Percentiles rank a stretch among this genome's conserved stretches.
Evolutionary conservation across 2,113 vertebrate species (phyloP).

Genomic region (Plotosus lineatus): DNA sequence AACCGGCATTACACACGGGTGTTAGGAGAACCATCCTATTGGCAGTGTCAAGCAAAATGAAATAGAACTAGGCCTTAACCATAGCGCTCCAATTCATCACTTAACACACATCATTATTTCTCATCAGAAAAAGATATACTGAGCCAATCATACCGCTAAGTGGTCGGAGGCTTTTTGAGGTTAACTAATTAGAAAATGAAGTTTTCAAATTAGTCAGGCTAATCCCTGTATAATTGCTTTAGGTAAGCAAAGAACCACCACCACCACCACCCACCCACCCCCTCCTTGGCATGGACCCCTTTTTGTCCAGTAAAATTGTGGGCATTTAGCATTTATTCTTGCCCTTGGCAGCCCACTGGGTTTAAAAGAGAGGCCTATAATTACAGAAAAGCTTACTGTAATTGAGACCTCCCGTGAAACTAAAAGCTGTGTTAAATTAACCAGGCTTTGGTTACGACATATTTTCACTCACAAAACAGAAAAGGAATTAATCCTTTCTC

Average conservation of each 20-base stretch:
- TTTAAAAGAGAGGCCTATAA: slow-evolving; percentile 29
- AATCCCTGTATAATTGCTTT: slow-evolving; percentile 46
- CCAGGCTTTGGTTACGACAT: slow-evolving; percentile 27
- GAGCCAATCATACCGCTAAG: slow-evolving; percentile 51
- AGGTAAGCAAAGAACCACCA: slow-evolving; percentile 28
- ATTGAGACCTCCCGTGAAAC: slow-evolving; percentile 39
- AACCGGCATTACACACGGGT: slow-evolving; percentile 57
- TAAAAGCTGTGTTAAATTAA: slow-evolving; percentile 36
- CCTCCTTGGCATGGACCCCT: not conserved
- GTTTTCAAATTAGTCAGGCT: slow-evolving; percentile 30
- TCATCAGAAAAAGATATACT: slow-evolving; percentile 49
- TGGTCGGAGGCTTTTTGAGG: slow-evolving; percentile 9
- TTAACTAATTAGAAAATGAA: too few species aligned
- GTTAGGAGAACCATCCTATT: slow-evolving; percentile 71
- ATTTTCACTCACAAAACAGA: slow-evolving; percentile 16
- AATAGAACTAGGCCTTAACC: slow-evolving; percentile 52
- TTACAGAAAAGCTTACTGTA: slow-evolving; percentile 36
- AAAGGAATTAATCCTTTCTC: slow-evolving; percentile 18
- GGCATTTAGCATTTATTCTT: slow-evolving; percentile 20
- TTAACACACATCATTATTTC: slow-evolving; percentile 43
- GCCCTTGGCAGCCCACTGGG: slow-evolving; percentile 38
- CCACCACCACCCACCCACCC: not conserved
- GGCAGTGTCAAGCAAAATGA: slow-evolving; percentile 60
- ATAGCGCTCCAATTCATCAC: slow-evolving; percentile 23
- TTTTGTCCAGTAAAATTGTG: slow-evolving; percentile 15